A percentile compares a stretch with the other conserved stretches of the same genome.
Evolutionary conservation across 2,888 invertebrate species (phyloP).

Genomic region (Melipona beecheii): DNA sequence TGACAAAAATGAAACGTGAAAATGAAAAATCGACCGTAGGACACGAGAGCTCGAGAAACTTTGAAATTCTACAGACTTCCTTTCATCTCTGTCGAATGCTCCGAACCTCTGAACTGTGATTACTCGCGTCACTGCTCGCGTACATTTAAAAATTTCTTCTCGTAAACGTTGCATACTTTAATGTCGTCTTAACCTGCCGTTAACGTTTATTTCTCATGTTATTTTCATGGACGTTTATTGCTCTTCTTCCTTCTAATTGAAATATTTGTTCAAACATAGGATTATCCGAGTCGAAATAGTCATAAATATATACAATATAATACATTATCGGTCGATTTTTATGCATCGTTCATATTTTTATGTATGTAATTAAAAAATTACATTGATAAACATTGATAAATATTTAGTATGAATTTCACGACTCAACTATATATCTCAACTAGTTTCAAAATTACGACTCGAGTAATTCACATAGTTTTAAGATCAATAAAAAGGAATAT

Average conservation of each 20-base stretch:
- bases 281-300: too few relatives aligned
- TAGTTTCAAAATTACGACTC: too few relatives aligned
- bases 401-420: too few relatives aligned
- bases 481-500: too few relatives aligned
- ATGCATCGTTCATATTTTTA: too few relatives aligned
- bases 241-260: not conserved
- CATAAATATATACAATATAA: too few relatives aligned
- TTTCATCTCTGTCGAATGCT: not conserved
- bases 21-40: not conserved
- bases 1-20: conserved; percentile 1
- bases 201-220: not conserved
- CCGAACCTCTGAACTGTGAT: conserved; percentile 23
- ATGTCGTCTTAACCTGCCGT: not conserved
- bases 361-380: too few relatives aligned
- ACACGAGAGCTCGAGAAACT: conserved; percentile 15
- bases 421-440: too few relatives aligned
- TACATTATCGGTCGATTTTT: too few relatives aligned
- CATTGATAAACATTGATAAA: too few relatives aligned
- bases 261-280: too few relatives aligned
- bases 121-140: conserved; percentile 13
- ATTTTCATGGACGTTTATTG: not conserved
- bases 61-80: conserved; percentile 21
- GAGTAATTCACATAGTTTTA: too few relatives aligned
- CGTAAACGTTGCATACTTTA: not conserved
- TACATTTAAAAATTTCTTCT: conserved; percentile 5